Conservation (phyloP, 2,888 invertebrate genomes). For the Aporophyla nigra region DNA sequence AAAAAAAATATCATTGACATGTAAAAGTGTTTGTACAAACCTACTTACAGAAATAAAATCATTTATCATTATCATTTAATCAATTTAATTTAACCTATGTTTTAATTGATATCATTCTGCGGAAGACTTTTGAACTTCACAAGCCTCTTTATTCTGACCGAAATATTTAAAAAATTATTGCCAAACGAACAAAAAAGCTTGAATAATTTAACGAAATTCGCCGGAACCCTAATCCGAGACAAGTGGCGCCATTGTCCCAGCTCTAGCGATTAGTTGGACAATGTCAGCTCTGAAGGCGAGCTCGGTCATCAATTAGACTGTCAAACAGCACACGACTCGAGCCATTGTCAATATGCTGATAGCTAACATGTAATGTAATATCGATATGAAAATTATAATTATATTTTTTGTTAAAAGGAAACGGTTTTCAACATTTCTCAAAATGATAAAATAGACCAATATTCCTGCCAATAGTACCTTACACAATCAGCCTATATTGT, state of each 20-base stretch:
- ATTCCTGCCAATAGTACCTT: background rate
- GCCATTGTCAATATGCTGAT: conserved; percentile 57
- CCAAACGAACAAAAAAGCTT: background rate
- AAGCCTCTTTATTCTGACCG: background rate
- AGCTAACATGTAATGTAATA: conserved; percentile 32
- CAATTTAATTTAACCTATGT: background rate
- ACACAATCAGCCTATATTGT: no score
- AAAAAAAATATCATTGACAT: no score
- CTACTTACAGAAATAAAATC: no score
- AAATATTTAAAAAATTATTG: background rate
- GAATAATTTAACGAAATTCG: background rate
- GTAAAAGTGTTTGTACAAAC: no score
- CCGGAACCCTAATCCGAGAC: conserved; percentile 63
- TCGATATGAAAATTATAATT: background rate
- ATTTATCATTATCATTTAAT: no score
- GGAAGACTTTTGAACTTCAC: background rate
- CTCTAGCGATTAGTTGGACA: conserved; percentile 74
- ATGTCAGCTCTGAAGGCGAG: conserved; percentile 76
- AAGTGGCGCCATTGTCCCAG: conserved; percentile 72
- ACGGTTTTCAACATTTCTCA: background rate
- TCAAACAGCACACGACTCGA: conserved; percentile 75
- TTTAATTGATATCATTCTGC: background rate
- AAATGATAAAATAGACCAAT: background rate
- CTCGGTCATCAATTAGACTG: conserved; percentile 82
- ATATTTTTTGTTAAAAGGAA: background rate